Conservation (phyloP, 2,888 invertebrate genomes). For the Autographa gamma region DNA sequence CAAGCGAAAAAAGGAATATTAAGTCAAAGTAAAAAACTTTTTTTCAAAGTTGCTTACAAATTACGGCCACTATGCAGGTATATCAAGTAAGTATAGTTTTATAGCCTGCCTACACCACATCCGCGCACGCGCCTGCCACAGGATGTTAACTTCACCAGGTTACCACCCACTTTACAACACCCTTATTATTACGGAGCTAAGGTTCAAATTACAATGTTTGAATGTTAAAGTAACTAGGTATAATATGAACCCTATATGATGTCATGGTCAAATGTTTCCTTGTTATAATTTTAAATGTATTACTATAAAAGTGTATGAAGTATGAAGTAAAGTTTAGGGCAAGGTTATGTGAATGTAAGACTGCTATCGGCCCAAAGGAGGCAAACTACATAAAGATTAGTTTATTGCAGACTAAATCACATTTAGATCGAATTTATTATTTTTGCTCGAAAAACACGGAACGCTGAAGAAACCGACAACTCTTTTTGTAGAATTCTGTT, state of each 20-base stretch:
- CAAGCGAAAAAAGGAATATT: too few species aligned
- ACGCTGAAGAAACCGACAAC: too few species aligned
- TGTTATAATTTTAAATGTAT: conserved; percentile 53
- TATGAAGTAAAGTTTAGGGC: not conserved
- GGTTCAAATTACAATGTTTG: conserved; percentile 37
- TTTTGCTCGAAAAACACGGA: too few species aligned
- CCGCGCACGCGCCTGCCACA: conserved; percentile 79
- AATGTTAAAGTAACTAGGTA: not conserved
- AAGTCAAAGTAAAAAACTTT: not conserved
- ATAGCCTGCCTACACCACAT: conserved; percentile 75
- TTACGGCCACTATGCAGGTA: conserved; percentile 30
- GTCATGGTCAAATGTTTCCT: conserved; percentile 68
- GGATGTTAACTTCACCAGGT: conserved; percentile 70
- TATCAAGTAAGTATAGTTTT: conserved; percentile 59
- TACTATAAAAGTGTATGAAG: not conserved
- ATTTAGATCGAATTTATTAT: not conserved
- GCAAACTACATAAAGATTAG: not conserved
- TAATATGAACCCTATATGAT: conserved; percentile 60
- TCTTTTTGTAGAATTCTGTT: too few species aligned
- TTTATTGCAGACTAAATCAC: not conserved
- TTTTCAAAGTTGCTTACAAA: conserved; percentile 63
- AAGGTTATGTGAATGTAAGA: not conserved
- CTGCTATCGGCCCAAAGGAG: not conserved
- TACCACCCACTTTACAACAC: conserved; percentile 12
- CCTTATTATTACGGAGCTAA: conserved; percentile 43